Base-by-base conservation (phyloP, 1,140 invertebrate species). In the Manduca sexta region DNA sequence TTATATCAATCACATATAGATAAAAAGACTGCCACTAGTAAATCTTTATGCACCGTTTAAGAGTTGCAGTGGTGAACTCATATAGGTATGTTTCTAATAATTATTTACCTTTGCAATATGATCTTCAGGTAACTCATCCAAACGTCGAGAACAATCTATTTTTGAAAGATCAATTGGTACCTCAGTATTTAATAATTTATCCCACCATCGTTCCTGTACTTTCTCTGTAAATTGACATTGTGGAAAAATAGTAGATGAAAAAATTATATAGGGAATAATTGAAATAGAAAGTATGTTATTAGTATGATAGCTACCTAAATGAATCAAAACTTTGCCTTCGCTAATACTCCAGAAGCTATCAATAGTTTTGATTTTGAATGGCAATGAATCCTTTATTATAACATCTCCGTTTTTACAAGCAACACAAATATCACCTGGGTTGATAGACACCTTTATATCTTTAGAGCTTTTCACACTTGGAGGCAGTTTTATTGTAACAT, bases 271-370 rank as follows among this genome's bases (percentile, higher is more conserved):
- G n/a, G n/a, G n/a, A n/a, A n/a, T n/a, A n/a, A n/a, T n/a, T n/a
- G n/a, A n/a, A n/a, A n/a, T n/a, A n/a, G n/a, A n/a, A n/a, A n/a
- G n/a, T n/a, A n/a, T n/a, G n/a, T 30, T 14, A 41, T 31, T 51
- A 17, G 17, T 8, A 37, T n/a, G 42, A 30, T n/a, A 31, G 13
- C 63, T 71, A 87, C 86, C 86, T 68, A 87, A 70, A 69, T 86
- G 82, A 34, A 87, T 76, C 34, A 82, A 56, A 1, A 94, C 70
- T 75, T 91, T 90, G 12, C 90, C 90, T 60, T 93, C 90, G 52
- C 91, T 89, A 10, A 97, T 87, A 34, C 90, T 95, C 95, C 95
- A 97, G 50, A 94, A 88, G 12, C 91, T 92, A 33, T 97, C 94
- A 40, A 90, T 89, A 53, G 90, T 88, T 59, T 92, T 92, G 31